Evolutionary conservation across 2,113 vertebrate genomes (phyloP), one percentile per base, ranked within the genome.

Genomic region (Muscicapa adusta): DNA sequence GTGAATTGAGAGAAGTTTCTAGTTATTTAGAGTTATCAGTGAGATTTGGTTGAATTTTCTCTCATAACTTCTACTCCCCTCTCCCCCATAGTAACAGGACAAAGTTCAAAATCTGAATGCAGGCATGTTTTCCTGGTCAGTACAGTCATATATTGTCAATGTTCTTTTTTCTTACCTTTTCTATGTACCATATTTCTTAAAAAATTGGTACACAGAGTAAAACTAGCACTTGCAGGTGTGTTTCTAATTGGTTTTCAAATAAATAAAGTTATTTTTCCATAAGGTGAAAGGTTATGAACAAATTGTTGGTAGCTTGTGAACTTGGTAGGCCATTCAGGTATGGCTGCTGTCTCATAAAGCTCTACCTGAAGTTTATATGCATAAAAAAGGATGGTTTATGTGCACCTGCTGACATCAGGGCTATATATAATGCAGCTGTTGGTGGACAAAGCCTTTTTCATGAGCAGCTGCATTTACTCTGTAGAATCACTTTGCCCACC

Each of bases 381-480:
- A 0, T 51, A 48, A 28, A 3, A 13, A 67, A 72, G 72, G 83
- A 83, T 62, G n/a, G 71, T 76, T 96, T 90, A 28, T 25, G 36
- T 57, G 88, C 78, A 92, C 51, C 53, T 85, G 70, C 53, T 88
- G 66, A 48, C 74, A 88, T 48, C 36, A 28, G 58, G 75, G 14
- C 36, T 68, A 8, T 29, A 19, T 8, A 53, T 40, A 80, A 83
- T 0, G 0, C 83, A 92, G 79, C 66, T 88, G 79, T 36, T 90
- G 45, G 72, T 70, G 28, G 50, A 67, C 40, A 93, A 75, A 81
- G 17, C 24, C 65, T 66, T 89, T 91, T 70, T 81, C 77, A 77
- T 54, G 38, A 95, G 65, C 88, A 91, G 92, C 88, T 91, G 81
- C 90, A 51, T 77, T 93, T 91, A 81, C 43, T 33, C 88, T 63